Evolutionary conservation across 2,797 vertebrate genomes (phyloP).

Genomic region (Oreortyx pictus): DNA sequence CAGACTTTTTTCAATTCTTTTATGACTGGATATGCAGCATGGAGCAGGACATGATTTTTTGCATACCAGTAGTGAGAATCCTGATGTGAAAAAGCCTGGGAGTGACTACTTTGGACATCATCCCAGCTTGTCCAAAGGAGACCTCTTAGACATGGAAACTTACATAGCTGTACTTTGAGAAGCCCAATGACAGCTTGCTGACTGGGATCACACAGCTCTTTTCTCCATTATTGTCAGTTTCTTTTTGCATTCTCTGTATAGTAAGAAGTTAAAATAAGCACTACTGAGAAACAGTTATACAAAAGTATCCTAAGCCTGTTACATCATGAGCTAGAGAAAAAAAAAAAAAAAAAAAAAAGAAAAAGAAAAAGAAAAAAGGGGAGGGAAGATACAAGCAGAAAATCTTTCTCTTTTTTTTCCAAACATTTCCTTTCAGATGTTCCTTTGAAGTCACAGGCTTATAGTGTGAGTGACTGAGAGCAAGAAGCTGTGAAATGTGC

Average conservation of each 20-base stretch:
- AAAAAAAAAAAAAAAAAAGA: neutral
- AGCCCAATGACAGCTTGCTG: neutral
- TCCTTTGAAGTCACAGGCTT: slow-evolving; percentile 57
- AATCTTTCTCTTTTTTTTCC: neutral
- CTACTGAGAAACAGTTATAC: slow-evolving; percentile 22
- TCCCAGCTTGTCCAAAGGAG: neutral
- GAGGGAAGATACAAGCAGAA: neutral
- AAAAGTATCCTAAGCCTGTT: slow-evolving; percentile 44
- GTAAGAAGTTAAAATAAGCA: neutral
- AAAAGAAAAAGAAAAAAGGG: neutral
- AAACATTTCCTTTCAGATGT: slow-evolving; percentile 38
- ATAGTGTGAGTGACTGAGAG: neutral
- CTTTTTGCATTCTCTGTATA: neutral
- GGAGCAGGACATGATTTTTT: neutral
- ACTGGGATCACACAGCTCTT: neutral
- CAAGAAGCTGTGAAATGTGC: slow-evolving; percentile 20
- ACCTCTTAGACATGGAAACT: neutral
- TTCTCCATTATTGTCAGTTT: neutral
- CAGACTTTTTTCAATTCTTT: neutral
- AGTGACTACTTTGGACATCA: neutral
- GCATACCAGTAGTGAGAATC: neutral
- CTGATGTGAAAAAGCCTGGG: neutral
- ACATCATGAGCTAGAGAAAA: neutral
- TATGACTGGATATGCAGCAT: neutral
- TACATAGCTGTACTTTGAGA: neutral